These are phyloP conservation scores for Cantharis rustica DNA, from an alignment of 2,888 invertebrate genomes.

Conservation along the genomic window DNA sequence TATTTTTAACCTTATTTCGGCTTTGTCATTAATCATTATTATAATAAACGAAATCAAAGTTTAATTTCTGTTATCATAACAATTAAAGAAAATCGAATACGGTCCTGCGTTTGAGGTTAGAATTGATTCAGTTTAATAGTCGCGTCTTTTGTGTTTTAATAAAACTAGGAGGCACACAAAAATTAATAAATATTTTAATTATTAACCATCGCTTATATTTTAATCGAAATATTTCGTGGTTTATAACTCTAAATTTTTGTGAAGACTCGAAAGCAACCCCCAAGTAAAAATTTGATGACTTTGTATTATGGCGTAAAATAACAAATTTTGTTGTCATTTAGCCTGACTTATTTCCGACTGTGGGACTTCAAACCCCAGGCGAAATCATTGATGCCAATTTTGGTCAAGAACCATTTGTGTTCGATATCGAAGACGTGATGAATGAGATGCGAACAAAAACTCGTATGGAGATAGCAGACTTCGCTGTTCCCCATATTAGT, in stretches of 20 bases:
- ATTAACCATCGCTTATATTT: background rate
- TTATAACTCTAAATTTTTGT: background rate
- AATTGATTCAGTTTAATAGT: background rate
- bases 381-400: constrained; percentile 99
- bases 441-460: constrained; percentile 86
- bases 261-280: background rate
- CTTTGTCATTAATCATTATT: background rate
- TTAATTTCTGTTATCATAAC: background rate
- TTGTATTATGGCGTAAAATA: constrained; percentile 16
- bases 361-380: constrained; percentile 97
- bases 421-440: constrained; percentile 97
- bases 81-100: background rate
- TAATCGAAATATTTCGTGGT: background rate
- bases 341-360: constrained; percentile 96
- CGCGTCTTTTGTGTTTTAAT: background rate
- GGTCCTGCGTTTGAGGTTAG: background rate
- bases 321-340: constrained; percentile 55
- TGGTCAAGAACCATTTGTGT: constrained; percentile 95
- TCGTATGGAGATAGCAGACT: constrained; percentile 81
- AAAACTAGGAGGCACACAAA: background rate
- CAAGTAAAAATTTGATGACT: background rate
- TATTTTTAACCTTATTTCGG: background rate
- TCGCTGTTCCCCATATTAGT: constrained; percentile 77
- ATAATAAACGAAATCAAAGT: background rate
- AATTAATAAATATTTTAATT: background rate